Conservation (phyloP, 1,140 invertebrate genomes). For the Drosophila takahashii region DNA sequence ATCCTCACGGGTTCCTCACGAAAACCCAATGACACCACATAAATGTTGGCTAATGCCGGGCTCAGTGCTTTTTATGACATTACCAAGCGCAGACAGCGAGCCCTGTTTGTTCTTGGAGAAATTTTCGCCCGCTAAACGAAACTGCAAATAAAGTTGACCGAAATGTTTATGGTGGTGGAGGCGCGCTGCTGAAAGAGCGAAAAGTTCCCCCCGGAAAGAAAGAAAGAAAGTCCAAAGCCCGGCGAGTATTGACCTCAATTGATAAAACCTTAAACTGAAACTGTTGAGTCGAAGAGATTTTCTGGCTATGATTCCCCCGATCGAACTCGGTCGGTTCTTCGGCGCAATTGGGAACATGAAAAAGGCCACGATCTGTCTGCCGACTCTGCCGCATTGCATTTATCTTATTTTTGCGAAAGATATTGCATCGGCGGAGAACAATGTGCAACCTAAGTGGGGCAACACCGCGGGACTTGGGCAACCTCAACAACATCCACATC, state of each 20-base stretch:
- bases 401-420: constrained; percentile 44
- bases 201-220: constrained; percentile 29
- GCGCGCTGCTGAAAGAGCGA: constrained; percentile 17
- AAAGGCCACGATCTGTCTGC: constrained; percentile 35
- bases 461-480: constrained; percentile 56
- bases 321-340: constrained; percentile 20
- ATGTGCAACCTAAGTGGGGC: constrained; percentile 64
- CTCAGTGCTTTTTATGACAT: constrained; percentile 57
- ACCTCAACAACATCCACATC: constrained; percentile 14
- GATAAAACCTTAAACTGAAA: constrained; percentile 42
- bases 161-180: constrained; percentile 42
- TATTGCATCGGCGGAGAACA: constrained; percentile 60
- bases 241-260: constrained; percentile 62
- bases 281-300: constrained; percentile 17
- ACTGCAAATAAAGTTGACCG: constrained; percentile 64
- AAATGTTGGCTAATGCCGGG: constrained; percentile 55
- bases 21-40: constrained; percentile 45
- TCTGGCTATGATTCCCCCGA: constrained; percentile 27
- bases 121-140: constrained; percentile 65
- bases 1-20: constrained; percentile 10
- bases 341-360: constrained; percentile 21
- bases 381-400: constrained; percentile 27
- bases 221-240: constrained; percentile 64
- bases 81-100: constrained; percentile 26
- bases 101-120: constrained; percentile 60